Evolutionary conservation across 2,888 invertebrate species (phyloP).

Genomic region (Acanthoscelides obtectus): DNA sequence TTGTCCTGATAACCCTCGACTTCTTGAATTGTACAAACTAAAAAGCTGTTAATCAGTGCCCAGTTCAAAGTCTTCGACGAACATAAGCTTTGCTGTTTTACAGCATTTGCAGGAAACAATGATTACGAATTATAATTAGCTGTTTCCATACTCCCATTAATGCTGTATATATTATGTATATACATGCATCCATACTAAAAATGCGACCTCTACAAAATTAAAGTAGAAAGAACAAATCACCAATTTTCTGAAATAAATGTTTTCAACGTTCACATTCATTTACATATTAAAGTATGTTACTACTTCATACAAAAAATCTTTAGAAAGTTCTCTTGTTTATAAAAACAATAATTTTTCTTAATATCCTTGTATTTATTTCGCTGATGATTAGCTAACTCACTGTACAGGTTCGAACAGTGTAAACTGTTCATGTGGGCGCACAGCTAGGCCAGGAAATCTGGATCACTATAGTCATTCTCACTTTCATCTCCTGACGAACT

Average conservation of each 20-base stretch:
- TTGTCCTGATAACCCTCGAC: no score
- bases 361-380: conserved; percentile 14
- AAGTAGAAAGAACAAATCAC: conserved; percentile 23
- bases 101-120: no score
- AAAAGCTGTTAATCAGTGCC: no score
- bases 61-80: no score
- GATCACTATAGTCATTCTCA: conserved; percentile 62
- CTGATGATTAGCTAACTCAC: background rate
- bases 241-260: conserved; percentile 8
- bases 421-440: conserved; percentile 21
- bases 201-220: conserved; percentile 28
- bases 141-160: background rate
- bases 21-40: no score
- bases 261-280: conserved; percentile 20
- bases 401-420: conserved; percentile 26
- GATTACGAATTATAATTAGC: background rate
- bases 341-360: conserved; percentile 17
- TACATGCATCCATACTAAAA: conserved; percentile 28
- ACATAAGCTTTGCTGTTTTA: no score
- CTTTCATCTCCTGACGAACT: conserved; percentile 58
- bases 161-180: conserved; percentile 6
- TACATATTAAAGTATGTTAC: conserved; percentile 26
- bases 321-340: conserved; percentile 19
- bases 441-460: conserved; percentile 47
- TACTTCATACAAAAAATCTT: conserved; percentile 26